Conservation (phyloP, 2,797 vertebrate species). For the Lates japonicus region DNA sequence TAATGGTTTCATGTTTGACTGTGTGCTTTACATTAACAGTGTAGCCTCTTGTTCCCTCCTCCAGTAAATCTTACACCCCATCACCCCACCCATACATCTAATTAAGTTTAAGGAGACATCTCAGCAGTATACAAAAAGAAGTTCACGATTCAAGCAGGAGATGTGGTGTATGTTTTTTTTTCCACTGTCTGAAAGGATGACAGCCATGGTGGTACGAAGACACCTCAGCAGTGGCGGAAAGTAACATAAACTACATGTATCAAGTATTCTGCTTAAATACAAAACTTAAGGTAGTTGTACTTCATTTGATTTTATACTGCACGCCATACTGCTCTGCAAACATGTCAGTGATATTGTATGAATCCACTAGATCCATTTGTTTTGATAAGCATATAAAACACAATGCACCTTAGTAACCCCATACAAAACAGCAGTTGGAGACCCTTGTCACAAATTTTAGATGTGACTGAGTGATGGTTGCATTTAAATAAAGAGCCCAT, state of each 20-base stretch:
- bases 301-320: not conserved
- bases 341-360: not conserved
- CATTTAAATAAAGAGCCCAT: not conserved
- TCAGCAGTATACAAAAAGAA: slow-evolving; percentile 45
- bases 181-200: slow-evolving; percentile 1
- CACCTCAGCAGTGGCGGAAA: not conserved
- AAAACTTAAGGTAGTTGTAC: not conserved
- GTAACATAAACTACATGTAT: not conserved
- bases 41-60: slow-evolving; percentile 16
- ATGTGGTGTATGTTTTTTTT: slow-evolving; percentile 5
- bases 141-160: slow-evolving; percentile 23
- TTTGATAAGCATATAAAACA: not conserved
- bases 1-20: slow-evolving; percentile 18
- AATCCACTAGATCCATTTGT: not conserved
- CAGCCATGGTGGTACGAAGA: not conserved
- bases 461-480: not conserved
- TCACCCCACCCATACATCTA: slow-evolving; percentile 63
- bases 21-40: slow-evolving; percentile 45
- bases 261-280: not conserved
- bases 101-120: slow-evolving; percentile 51
- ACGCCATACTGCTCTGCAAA: not conserved
- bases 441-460: not conserved
- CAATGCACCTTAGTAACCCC: not conserved
- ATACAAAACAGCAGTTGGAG: not conserved
- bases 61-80: slow-evolving; percentile 52